These are phyloP conservation scores for Ephestia elutella DNA, from an alignment of 1,140 invertebrate genomes.

Conservation along the genomic window DNA sequence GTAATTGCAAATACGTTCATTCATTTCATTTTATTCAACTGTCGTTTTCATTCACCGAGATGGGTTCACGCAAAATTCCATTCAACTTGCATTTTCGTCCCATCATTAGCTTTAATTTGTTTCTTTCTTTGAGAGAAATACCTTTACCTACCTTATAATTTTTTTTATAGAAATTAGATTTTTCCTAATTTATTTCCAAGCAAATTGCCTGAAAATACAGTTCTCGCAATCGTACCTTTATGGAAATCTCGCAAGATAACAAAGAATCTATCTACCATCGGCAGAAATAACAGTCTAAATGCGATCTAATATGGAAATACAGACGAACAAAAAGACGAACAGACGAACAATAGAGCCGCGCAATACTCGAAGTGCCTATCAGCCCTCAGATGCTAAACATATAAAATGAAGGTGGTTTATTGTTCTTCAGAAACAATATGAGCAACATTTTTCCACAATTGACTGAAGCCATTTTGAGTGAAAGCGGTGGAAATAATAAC, in stretches of 20 bases:
- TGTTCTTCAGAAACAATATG: slow-evolving; percentile 70
- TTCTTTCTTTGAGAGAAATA: too few relatives aligned
- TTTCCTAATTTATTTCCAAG: too few relatives aligned
- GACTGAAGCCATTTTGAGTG: slow-evolving; percentile 68
- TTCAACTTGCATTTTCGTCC: too few relatives aligned
- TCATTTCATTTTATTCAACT: too few relatives aligned
- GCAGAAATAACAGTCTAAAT: background rate
- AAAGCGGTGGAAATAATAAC: slow-evolving; percentile 66
- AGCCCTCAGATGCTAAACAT: slow-evolving; percentile 68
- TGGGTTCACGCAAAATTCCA: too few relatives aligned
- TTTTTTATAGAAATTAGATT: too few relatives aligned
- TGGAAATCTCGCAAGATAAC: background rate
- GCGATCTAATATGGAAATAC: slow-evolving; percentile 12
- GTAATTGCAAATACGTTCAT: too few relatives aligned
- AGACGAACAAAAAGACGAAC: slow-evolving; percentile 12
- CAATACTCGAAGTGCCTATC: slow-evolving; percentile 63
- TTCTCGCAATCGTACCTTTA: too few relatives aligned
- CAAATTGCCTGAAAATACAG: too few relatives aligned
- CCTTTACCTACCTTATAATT: too few relatives aligned
- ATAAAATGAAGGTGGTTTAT: slow-evolving; percentile 69
- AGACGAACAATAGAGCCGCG: slow-evolving; percentile 55
- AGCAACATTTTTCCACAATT: slow-evolving; percentile 69
- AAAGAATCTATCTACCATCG: background rate
- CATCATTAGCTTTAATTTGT: too few relatives aligned
- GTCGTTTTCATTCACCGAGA: too few relatives aligned